Evolutionary conservation across 2,113 vertebrate species (phyloP).

Genomic region (Melanotaenia duboulayi): DNA sequence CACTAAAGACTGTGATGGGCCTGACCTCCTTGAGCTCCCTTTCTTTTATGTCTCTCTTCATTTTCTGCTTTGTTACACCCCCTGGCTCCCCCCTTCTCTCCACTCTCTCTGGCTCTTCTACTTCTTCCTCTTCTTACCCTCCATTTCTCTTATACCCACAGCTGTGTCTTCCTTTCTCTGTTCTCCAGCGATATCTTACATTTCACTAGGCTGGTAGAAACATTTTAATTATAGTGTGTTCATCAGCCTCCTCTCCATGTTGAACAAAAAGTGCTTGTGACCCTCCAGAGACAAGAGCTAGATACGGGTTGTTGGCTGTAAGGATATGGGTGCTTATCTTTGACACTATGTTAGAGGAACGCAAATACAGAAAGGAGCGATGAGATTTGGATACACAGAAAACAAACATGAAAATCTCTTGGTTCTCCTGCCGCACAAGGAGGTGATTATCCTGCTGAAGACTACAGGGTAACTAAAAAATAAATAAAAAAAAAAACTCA

Average conservation of each 20-base stretch:
- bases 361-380: slow-evolving; percentile 51
- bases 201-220: slow-evolving; percentile 66
- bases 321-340: slow-evolving; percentile 71
- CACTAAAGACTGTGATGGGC: slow-evolving; percentile 95
- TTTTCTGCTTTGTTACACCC: slow-evolving; percentile 95
- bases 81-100: slow-evolving; percentile 61
- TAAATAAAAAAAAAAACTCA: slow-evolving; percentile 41
- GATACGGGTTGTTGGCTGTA: slow-evolving; percentile 60
- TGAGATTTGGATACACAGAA: slow-evolving; percentile 59
- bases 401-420: slow-evolving; percentile 45
- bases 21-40: slow-evolving; percentile 97
- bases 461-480: slow-evolving; percentile 58
- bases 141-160: slow-evolving; percentile 52
- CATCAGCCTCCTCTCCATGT: slow-evolving; percentile 65
- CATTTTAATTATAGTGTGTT: slow-evolving; percentile 77
- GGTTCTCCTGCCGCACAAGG: slow-evolving; percentile 51
- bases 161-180: slow-evolving; percentile 21
- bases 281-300: slow-evolving; percentile 59
- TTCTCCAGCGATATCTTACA: slow-evolving; percentile 70
- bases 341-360: slow-evolving; percentile 53
- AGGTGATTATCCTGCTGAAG: slow-evolving; percentile 68
- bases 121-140: slow-evolving; percentile 27
- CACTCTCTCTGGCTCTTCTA: slow-evolving; percentile 36
- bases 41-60: slow-evolving; percentile 99
- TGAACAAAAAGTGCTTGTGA: slow-evolving; percentile 64